Conservation (phyloP, 1,140 invertebrate species). For the Zaprionus capensis region DNA sequence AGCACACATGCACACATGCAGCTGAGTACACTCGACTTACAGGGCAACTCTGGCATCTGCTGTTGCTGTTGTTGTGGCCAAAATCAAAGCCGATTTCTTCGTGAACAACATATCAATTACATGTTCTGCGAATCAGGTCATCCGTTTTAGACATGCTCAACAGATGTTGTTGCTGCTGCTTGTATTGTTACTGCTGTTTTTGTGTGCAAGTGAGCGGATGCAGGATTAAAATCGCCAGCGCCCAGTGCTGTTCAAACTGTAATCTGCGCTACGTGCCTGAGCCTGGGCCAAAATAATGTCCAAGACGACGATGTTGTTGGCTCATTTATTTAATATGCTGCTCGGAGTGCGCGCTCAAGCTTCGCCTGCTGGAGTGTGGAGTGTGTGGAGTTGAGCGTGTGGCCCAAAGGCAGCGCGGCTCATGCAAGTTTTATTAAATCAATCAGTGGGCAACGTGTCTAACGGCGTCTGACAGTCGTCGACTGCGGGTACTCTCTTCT, state of each 20-base stretch:
- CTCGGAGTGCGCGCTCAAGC: slow-evolving; percentile 22
- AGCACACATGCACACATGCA: background rate
- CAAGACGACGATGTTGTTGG: slow-evolving; percentile 46
- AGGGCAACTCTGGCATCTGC: slow-evolving; percentile 41
- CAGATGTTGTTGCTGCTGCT: slow-evolving; percentile 45
- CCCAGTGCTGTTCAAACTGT: slow-evolving; percentile 53
- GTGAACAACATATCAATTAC: slow-evolving; percentile 79
- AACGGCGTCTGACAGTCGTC: slow-evolving; percentile 71
- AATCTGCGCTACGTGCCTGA: slow-evolving; percentile 49
- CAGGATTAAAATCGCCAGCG: slow-evolving; percentile 44
- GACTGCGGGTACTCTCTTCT: slow-evolving; percentile 1
- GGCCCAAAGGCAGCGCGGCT: slow-evolving; percentile 55
- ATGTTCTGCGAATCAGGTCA: slow-evolving; percentile 73
- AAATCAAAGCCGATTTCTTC: slow-evolving; percentile 50
- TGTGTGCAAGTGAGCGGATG: slow-evolving; percentile 29
- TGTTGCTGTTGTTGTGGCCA: slow-evolving; percentile 11
- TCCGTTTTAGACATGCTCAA: slow-evolving; percentile 73
- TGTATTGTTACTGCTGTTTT: slow-evolving; percentile 39
- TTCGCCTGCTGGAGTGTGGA: background rate
- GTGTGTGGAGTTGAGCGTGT: background rate
- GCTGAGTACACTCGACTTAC: background rate
- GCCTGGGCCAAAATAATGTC: slow-evolving; percentile 37
- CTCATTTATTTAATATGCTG: slow-evolving; percentile 67
- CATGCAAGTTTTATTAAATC: slow-evolving; percentile 81
- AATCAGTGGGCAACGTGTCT: slow-evolving; percentile 75